A percentile compares a stretch with the other conserved stretches of the same genome.
Evolutionary conservation across 2,113 vertebrate species (phyloP).

Genomic region (Muscicapa adusta): DNA sequence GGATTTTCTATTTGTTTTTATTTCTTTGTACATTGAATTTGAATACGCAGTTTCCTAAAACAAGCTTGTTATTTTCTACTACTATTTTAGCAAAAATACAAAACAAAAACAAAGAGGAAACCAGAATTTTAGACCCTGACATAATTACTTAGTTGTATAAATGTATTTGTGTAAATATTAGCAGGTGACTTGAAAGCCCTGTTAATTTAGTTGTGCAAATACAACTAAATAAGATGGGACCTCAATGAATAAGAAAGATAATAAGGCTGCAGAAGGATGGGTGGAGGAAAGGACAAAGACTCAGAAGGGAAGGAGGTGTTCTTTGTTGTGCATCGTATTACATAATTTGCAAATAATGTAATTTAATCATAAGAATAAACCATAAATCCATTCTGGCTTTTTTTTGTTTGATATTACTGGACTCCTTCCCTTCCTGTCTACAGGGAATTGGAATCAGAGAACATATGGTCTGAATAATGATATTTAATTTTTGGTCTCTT

Average conservation of each 20-base stretch:
- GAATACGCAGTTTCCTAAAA: background rate
- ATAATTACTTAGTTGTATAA: background rate
- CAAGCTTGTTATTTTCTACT: background rate
- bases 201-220: background rate
- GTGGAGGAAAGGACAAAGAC: slow-evolving; percentile 36
- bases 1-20: background rate
- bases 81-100: background rate
- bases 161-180: background rate
- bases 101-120: background rate
- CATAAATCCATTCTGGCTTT: background rate
- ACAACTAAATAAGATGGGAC: background rate
- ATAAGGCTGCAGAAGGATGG: slow-evolving; percentile 50
- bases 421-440: background rate
- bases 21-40: background rate
- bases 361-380: slow-evolving; percentile 41
- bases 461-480: slow-evolving; percentile 9
- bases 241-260: background rate
- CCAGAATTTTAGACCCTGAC: background rate
- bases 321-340: slow-evolving; percentile 25
- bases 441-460: background rate
- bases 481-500: background rate
- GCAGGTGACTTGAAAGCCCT: background rate
- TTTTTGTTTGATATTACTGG: background rate
- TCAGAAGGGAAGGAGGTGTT: slow-evolving; percentile 65
- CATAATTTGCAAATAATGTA: slow-evolving; percentile 11